Base-by-base conservation (phyloP, 2,113 vertebrate genomes). In the Rhegmatorhina hoffmannsi region DNA sequence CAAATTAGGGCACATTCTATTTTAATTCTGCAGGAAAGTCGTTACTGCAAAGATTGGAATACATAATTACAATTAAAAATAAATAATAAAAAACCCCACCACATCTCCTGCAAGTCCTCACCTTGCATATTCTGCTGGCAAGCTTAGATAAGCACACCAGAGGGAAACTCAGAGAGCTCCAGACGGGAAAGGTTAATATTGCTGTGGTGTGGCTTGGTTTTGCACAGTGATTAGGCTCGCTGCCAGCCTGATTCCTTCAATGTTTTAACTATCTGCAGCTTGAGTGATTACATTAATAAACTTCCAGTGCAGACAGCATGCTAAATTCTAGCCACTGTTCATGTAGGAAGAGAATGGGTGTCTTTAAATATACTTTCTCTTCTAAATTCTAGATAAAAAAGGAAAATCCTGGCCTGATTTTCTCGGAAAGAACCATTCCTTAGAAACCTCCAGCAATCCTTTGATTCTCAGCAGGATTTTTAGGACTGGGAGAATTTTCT, bases 251-350 rank as follows among this genome's bases (percentile, higher is more conserved):
- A 81, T 75, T 72, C 69, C 89, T 87, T 31, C 94, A n/a, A 15
- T 67, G 59, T 90, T 92, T 91, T 49, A 95, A 76, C 81, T 88
- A 49, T 86, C 68, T 87, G 81, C 67, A 95, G 73, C 89, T 86
- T 92, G 82, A 89, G 62, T 84, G 87, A 95, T 94, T 91, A 16
- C 59, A 94, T 84, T 92, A 62, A 92, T 91, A 83, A 91, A 93
- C 78, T 75, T 60, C 28, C 85, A 96, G 74, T 44, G 34, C 62
- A 90, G 87, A 55, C 59, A 86, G 75, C 36, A 70, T 6, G 44
- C 50, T 84, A 29, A 90, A 92, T 25, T 69, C 84, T 8, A 82
- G 69, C 53, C 84, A 67, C 75, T 63, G 28, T 11, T 94, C 62
- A 12, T 8, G 40, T 8, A 53, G 43, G 58, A 92, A 79, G 31